Evolutionary conservation across 2,113 vertebrate genomes (phyloP).

Genomic region (Gambusia holbrooki): DNA sequence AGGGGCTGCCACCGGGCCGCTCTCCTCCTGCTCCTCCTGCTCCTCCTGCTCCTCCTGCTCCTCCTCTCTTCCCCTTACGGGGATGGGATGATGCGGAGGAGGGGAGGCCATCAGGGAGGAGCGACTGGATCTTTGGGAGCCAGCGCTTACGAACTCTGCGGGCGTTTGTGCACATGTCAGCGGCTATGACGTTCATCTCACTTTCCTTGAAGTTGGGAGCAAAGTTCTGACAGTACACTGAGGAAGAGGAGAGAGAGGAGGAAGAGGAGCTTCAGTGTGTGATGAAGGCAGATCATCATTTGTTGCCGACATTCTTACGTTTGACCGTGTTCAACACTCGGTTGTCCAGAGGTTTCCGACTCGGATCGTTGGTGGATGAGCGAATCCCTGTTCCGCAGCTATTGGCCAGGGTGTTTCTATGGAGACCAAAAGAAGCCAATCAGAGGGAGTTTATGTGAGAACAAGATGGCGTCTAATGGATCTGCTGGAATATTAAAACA

Average conservation of each 20-base stretch:
- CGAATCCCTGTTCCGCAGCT: conserved; percentile 96
- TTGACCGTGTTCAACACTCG: conserved; percentile 95
- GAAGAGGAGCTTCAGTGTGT: background rate
- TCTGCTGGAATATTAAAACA: background rate
- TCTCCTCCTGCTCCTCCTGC: conserved; percentile 29
- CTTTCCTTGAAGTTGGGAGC: conserved; percentile 75
- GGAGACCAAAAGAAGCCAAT: conserved; percentile 68
- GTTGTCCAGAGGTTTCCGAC: conserved; percentile 94
- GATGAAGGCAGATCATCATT: background rate
- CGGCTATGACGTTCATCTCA: conserved; percentile 72
- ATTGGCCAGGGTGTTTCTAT: conserved; percentile 95
- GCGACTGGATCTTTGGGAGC: conserved; percentile 72
- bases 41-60: conserved; percentile 23
- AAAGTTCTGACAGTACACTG: conserved; percentile 75
- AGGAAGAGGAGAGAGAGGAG: background rate
- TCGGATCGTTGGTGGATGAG: conserved; percentile 94
- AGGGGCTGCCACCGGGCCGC: conserved; percentile 35
- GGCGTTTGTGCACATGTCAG: conserved; percentile 74
- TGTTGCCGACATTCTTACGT: conserved; percentile 79
- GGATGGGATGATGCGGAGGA: conserved; percentile 40
- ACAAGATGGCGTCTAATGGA: conserved; percentile 44
- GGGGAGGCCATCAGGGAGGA: conserved; percentile 54
- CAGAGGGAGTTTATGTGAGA: conserved; percentile 45
- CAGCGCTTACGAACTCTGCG: conserved; percentile 70
- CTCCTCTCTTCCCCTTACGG: conserved; percentile 57